phyloP scores from a whole-genome alignment of 2,797 vertebrate genomes.

The Chromobotia macracanthus region DNA sequence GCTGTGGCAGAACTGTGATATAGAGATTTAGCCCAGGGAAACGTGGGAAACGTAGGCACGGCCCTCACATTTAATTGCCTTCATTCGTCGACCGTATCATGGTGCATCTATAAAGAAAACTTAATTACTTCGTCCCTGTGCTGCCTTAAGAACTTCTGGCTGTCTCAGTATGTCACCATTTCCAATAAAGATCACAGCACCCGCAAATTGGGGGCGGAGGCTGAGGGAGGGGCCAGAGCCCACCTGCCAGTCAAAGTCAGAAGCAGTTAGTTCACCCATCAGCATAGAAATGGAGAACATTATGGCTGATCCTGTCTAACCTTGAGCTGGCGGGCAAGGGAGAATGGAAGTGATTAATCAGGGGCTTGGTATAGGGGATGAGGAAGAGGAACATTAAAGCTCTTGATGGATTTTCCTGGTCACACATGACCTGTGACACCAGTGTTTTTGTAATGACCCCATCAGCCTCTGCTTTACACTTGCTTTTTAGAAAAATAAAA shows the following conservation, averaged over 20 bases:
- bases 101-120: constrained; percentile 69
- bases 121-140: constrained; percentile 53
- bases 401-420: constrained; percentile 16
- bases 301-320: constrained; percentile 56
- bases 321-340: constrained; percentile 60
- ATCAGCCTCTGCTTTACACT: constrained; percentile 29
- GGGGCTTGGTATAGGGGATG: background rate
- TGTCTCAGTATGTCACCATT: constrained; percentile 54
- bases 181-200: constrained; percentile 69
- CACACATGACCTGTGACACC: background rate
- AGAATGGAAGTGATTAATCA: constrained; percentile 60
- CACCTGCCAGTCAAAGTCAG: constrained; percentile 63
- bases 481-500: constrained; percentile 9
- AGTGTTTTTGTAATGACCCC: constrained; percentile 42
- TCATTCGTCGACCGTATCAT: constrained; percentile 66
- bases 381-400: constrained; percentile 12
- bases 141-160: constrained; percentile 73
- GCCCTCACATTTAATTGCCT: constrained; percentile 71
- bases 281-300: constrained; percentile 50
- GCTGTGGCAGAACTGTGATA: constrained; percentile 59
- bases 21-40: constrained; percentile 62
- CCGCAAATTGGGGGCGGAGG: constrained; percentile 34
- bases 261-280: constrained; percentile 63
- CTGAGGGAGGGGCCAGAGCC: constrained; percentile 39
- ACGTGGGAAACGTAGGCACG: constrained; percentile 64